Conservation (phyloP, 2,888 invertebrate genomes). For the Anarsia innoxiella region DNA sequence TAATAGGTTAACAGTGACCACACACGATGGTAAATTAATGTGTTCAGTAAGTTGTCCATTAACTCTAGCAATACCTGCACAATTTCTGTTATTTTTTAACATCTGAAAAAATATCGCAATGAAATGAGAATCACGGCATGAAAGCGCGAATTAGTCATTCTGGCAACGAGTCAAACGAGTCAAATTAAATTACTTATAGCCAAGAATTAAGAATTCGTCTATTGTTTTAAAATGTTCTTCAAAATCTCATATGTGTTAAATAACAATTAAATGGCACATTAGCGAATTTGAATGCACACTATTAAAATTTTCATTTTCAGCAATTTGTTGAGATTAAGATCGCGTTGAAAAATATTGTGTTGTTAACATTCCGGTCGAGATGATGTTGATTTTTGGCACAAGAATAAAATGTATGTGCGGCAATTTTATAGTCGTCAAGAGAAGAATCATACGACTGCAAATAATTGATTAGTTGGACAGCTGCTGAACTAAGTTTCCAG, state of each 20-base stretch:
- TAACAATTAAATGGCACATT: slow-evolving; percentile 30
- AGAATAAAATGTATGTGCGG: slow-evolving; percentile 54
- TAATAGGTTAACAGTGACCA: too few relatives aligned
- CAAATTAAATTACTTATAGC: slow-evolving; percentile 57
- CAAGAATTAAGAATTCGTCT: slow-evolving; percentile 43
- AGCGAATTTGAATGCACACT: slow-evolving; percentile 40
- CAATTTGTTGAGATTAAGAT: slow-evolving; percentile 67
- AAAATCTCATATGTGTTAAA: slow-evolving; percentile 32
- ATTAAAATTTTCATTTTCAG: slow-evolving; percentile 58
- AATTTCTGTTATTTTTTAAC: slow-evolving; percentile 32
- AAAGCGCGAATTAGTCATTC: slow-evolving; percentile 61
- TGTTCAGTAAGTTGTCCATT: slow-evolving; percentile 13
- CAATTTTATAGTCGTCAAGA: slow-evolving; percentile 62
- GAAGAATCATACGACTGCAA: slow-evolving; percentile 54
- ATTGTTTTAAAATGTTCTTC: slow-evolving; percentile 56
- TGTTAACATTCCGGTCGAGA: slow-evolving; percentile 63
- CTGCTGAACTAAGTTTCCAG: slow-evolving; percentile 39
- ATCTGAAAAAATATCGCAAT: slow-evolving; percentile 50
- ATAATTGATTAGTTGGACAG: slow-evolving; percentile 65
- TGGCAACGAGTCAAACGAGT: slow-evolving; percentile 60
- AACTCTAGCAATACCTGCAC: slow-evolving; percentile 9
- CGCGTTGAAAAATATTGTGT: slow-evolving; percentile 64
- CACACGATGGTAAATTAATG: slow-evolving; percentile 11
- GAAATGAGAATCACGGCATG: slow-evolving; percentile 49
- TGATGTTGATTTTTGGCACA: slow-evolving; percentile 68